phyloP scores from a whole-genome alignment of 2,888 invertebrate species.

The Drosophila niveifrons region DNA sequence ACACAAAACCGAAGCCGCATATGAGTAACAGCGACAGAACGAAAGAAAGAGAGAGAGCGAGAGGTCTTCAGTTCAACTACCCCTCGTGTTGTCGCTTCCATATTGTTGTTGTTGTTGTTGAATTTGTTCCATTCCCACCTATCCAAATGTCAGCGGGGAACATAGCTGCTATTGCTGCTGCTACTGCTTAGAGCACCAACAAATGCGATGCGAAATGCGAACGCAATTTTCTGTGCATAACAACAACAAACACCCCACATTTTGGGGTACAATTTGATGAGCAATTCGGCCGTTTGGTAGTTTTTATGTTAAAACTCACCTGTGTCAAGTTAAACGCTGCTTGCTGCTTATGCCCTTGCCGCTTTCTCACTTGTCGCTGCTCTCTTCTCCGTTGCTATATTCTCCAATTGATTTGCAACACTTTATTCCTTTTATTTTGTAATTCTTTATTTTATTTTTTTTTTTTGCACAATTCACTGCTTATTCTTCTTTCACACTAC shows the following conservation, averaged over 20 bases:
- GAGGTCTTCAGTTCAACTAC: conserved; percentile 32
- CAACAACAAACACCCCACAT: conserved; percentile 76
- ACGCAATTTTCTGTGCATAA: conserved; percentile 72
- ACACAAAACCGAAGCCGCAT: not conserved
- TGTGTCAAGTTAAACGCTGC: conserved; percentile 33
- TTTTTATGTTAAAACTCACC: conserved; percentile 40
- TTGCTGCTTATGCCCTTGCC: conserved; percentile 6
- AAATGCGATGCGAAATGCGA: not conserved
- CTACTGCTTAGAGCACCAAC: not conserved
- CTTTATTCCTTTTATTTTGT: conserved; percentile 22
- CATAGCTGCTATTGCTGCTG: no score
- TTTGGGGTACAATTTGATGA: conserved; percentile 85
- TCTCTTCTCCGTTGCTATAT: conserved; percentile 35
- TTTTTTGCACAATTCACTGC: conserved; percentile 44
- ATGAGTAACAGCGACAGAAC: not conserved
- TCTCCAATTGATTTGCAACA: conserved; percentile 51
- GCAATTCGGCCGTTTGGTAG: conserved; percentile 75
- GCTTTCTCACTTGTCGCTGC: conserved; percentile 30
- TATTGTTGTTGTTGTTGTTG: conserved; percentile 7
- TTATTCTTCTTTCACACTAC: conserved; percentile 32
- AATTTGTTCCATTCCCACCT: conserved; percentile 7
- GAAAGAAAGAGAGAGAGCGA: not conserved
- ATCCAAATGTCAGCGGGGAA: no score
- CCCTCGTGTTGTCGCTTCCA: conserved; percentile 4
- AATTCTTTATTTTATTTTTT: conserved; percentile 14